A percentile compares a stretch with the other conserved stretches of the same genome.
These are phyloP conservation scores for Drosophila miranda DNA, from an alignment of 1,140 invertebrate species.

Conservation along the genomic window DNA sequence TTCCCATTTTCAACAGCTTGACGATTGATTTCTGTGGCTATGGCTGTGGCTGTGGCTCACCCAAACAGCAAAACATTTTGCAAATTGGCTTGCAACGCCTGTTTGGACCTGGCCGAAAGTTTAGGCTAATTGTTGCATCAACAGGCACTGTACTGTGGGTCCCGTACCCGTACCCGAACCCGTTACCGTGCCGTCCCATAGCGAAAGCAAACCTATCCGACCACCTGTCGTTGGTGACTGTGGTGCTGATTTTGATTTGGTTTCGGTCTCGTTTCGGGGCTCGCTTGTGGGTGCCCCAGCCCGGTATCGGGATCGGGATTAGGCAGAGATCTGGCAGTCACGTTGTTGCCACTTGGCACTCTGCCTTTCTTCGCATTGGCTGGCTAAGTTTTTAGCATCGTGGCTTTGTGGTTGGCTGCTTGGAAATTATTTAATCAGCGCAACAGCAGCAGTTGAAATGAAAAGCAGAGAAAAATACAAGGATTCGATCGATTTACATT, in stretches of 20 bases:
- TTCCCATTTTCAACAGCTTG: constrained; percentile 75
- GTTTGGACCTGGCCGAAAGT: constrained; percentile 67
- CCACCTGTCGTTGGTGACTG: constrained; percentile 63
- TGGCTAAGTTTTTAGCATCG: constrained; percentile 35
- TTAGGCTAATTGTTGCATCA: constrained; percentile 74
- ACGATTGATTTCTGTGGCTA: constrained; percentile 66
- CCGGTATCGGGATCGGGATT: constrained; percentile 13
- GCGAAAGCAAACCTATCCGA: constrained; percentile 60
- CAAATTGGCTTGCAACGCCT: constrained; percentile 65
- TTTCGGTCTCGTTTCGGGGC: constrained; percentile 9
- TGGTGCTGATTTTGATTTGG: background rate
- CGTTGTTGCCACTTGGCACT: constrained; percentile 77
- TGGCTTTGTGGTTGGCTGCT: constrained; percentile 29
- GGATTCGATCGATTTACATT: constrained; percentile 20
- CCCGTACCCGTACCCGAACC: too few relatives aligned
- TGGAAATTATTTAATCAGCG: constrained; percentile 55
- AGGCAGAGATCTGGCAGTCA: constrained; percentile 61
- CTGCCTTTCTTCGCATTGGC: constrained; percentile 40
- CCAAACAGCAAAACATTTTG: constrained; percentile 38
- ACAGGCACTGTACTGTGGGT: constrained; percentile 40
- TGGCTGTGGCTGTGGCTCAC: constrained; percentile 26
- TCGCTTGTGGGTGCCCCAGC: constrained; percentile 43
- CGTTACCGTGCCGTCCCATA: background rate
- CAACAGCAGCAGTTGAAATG: constrained; percentile 44
- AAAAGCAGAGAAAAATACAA: constrained; percentile 26